A percentile compares a stretch with the other conserved stretches of the same genome.
These are phyloP conservation scores for Lepidocyrtinus sp. DNA, from an alignment of 2,888 invertebrate species.

Conservation along the genomic window DNA sequence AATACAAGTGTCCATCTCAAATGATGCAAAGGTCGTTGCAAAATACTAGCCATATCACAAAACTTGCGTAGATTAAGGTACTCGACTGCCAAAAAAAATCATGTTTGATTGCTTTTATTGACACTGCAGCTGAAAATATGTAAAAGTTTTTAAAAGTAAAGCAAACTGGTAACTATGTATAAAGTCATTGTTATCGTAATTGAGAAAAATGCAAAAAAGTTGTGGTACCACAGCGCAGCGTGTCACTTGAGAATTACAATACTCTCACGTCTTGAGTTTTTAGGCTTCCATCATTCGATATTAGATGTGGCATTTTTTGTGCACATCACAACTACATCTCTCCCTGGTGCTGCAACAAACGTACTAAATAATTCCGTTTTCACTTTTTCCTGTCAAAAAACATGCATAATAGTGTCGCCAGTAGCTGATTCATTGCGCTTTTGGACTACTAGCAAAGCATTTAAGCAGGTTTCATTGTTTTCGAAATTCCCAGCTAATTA, in stretches of 20 bases:
- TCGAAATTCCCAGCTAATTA: conserved; percentile 2
- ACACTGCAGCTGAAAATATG: neutral
- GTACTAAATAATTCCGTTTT: neutral
- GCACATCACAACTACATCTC: too few species aligned
- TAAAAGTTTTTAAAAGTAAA: neutral
- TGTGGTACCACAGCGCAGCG: conserved; percentile 32
- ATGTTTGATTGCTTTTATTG: neutral
- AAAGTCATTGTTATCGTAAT: neutral
- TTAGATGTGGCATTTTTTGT: too few species aligned
- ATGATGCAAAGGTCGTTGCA: neutral
- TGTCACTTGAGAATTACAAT: conserved; percentile 35
- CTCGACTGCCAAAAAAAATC: neutral
- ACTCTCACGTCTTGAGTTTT: conserved; percentile 2
- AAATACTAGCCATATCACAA: too few species aligned
- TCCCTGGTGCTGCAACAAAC: neutral
- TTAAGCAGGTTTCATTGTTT: neutral
- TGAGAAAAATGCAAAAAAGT: conserved; percentile 9
- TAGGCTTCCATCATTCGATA: too few species aligned
- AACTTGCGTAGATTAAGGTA: neutral
- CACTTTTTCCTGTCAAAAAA: neutral
- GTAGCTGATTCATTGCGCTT: neutral
- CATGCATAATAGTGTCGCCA: neutral
- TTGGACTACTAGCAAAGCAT: neutral
- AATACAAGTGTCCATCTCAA: neutral
- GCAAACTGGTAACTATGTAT: neutral